These are phyloP conservation scores for Tinamus major DNA, from an alignment of 2,797 vertebrate genomes.

Conservation along the genomic window DNA sequence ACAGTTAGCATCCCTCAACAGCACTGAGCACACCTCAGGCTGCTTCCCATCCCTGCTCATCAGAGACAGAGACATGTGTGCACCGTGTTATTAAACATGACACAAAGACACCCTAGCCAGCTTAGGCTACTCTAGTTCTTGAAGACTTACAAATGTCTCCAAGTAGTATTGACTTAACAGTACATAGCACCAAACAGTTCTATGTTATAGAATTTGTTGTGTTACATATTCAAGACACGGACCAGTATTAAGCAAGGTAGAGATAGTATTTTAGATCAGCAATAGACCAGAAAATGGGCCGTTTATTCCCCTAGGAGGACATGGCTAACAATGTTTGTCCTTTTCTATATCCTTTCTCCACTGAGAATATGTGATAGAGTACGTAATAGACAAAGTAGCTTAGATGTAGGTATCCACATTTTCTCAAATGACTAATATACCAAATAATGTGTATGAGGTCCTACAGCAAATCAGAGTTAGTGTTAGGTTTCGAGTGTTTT, in stretches of 20 bases:
- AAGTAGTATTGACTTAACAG: neutral
- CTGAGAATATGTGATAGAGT: neutral
- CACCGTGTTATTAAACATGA: neutral
- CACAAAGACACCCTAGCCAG: neutral
- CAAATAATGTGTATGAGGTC: neutral
- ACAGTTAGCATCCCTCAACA: rapidly evolving
- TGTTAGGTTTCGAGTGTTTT: neutral
- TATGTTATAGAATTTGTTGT: neutral
- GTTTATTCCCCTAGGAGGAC: neutral
- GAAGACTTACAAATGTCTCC: neutral
- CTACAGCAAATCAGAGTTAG: neutral
- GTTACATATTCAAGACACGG: neutral
- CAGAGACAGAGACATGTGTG: rapidly evolving
- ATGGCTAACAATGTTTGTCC: neutral
- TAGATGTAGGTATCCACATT: neutral
- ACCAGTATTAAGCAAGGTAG: neutral
- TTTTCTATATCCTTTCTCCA: neutral
- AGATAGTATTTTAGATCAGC: neutral
- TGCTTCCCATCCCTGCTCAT: rapidly evolving
- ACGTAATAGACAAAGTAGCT: neutral
- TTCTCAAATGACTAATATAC: neutral
- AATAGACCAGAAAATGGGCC: neutral
- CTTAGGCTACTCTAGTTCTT: neutral
- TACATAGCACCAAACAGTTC: neutral
- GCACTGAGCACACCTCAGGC: neutral